A percentile compares a stretch with the other conserved stretches of the same genome.
Evolutionary conservation across 1,140 invertebrate species (phyloP).

Genomic region (Drosophila micromelanica): DNA sequence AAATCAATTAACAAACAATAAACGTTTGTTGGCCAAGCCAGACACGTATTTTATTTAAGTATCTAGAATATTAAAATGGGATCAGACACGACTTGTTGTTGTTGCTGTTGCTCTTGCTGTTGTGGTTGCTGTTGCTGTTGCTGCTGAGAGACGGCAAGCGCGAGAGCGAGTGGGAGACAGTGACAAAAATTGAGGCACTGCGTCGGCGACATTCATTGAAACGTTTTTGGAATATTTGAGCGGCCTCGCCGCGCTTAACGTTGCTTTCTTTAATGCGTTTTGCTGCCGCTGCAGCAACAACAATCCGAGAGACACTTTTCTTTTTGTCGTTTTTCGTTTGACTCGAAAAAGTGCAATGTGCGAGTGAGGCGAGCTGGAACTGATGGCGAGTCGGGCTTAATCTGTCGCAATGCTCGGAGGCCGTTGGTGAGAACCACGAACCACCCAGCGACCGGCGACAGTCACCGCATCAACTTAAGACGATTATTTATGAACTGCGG

Average conservation of each 20-base stretch:
- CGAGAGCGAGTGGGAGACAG: slow-evolving; percentile 11
- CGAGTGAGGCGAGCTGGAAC: slow-evolving; percentile 24
- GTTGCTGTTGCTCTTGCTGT: slow-evolving; percentile 18
- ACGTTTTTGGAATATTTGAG: slow-evolving; percentile 79
- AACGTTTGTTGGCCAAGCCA: slow-evolving; percentile 82
- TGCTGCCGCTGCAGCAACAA: slow-evolving; percentile 27
- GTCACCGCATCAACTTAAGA: slow-evolving; percentile 80
- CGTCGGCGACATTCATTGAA: slow-evolving; percentile 79
- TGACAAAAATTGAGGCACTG: slow-evolving; percentile 78
- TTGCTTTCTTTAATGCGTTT: slow-evolving; percentile 62
- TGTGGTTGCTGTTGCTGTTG: slow-evolving; percentile 17
- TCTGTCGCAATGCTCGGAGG: slow-evolving; percentile 53
- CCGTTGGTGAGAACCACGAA: slow-evolving; percentile 40
- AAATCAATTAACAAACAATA: slow-evolving; percentile 84
- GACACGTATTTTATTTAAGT: slow-evolving; percentile 84
- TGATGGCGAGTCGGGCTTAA: slow-evolving; percentile 45
- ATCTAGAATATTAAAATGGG: slow-evolving; percentile 84
- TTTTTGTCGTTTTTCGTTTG: background rate
- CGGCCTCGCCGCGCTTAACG: slow-evolving; percentile 34
- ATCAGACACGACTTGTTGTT: slow-evolving; percentile 74
- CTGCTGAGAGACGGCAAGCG: slow-evolving; percentile 1
- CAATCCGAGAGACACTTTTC: slow-evolving; percentile 36
- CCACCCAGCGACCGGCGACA: slow-evolving; percentile 58
- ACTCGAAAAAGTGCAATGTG: slow-evolving; percentile 47
- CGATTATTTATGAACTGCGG: slow-evolving; percentile 83